Base-by-base conservation (phyloP, 2,797 vertebrate species). In the Mormyrus proboscirostris region DNA sequence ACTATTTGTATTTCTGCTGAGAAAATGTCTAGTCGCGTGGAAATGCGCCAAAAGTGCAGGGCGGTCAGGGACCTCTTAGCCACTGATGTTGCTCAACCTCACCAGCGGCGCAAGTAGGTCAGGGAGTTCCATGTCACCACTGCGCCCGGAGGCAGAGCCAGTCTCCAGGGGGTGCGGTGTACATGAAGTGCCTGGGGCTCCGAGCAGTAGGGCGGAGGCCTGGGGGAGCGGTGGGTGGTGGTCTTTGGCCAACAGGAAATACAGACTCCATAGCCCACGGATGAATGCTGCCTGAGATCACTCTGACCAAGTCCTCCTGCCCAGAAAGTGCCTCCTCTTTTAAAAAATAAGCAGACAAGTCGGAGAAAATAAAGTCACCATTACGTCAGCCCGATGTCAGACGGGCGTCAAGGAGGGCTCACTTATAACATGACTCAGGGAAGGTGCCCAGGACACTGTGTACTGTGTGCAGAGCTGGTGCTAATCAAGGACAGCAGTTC, bases 1-100 rank as follows among this genome's bases (percentile, higher is more conserved):
- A n/a, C 90, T 85, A 92, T 93, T 90, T 94, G 92, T 91, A 88
- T 90, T 82, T 59, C 93, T 93, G 92, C 91, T 95, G 94, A 94
- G 92, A 93, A 92, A 95, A 91, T 88, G 93, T 94, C 94, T 95
- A 93, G 92, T 92, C 62, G 33, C 4, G 41, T 44, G 62, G 59
- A 12, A 90, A 3, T 79, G 90, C 90, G 88, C 90, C 92, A 79
- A 89, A 93, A 91, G 83, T 2, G 1, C 22, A n/a, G 59, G 85
- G 76, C 9, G 91, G 92, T 92, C 22, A 6, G 2, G 14, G 76
- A 44, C 90, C 92, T 91, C 92, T 91, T 93, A 92, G 91, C 93
- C 89, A 88, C 91, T 93, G 92, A 65, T 73, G 62, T 83, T 88
- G 87, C 49, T 62, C 85, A 69, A 87, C 90, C 88, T 86, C 86